Conservation (phyloP, 2,113 vertebrate genomes). For the Terrapene triunguis region DNA sequence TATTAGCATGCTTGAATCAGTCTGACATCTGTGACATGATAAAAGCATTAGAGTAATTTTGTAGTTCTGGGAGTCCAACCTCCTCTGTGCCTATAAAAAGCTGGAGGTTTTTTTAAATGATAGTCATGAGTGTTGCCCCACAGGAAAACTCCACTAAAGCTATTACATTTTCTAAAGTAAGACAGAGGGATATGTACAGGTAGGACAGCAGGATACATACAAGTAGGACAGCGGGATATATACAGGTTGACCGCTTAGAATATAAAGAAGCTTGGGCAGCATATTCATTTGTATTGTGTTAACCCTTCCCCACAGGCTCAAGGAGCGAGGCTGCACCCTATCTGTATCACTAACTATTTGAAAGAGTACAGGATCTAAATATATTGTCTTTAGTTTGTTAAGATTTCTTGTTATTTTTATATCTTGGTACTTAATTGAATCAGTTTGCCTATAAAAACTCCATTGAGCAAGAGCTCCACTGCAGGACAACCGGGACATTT, state of each 20-base stretch:
- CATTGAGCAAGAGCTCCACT: background rate
- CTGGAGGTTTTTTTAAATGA: background rate
- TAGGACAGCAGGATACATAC: background rate
- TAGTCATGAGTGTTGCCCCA: background rate
- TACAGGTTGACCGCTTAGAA: background rate
- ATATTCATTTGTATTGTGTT: background rate
- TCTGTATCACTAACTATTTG: background rate
- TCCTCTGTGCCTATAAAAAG: background rate
- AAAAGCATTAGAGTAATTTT: background rate
- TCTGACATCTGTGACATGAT: background rate
- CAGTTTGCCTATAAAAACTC: background rate
- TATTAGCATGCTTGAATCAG: background rate
- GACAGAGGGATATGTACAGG: background rate
- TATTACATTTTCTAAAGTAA: background rate
- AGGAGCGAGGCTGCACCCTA: background rate
- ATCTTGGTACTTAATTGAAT: background rate
- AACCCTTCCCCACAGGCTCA: background rate
- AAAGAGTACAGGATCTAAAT: background rate
- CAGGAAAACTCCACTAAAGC: background rate
- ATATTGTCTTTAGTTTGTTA: background rate
- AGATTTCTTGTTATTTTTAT: background rate
- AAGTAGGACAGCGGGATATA: background rate
- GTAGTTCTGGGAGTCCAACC: background rate
- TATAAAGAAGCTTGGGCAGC: background rate
- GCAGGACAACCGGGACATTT: background rate